Percentiles rank a stretch among this genome's conserved stretches.
Conservation (phyloP, 2,888 invertebrate genomes). For the Willowsia nigromaculata region DNA sequence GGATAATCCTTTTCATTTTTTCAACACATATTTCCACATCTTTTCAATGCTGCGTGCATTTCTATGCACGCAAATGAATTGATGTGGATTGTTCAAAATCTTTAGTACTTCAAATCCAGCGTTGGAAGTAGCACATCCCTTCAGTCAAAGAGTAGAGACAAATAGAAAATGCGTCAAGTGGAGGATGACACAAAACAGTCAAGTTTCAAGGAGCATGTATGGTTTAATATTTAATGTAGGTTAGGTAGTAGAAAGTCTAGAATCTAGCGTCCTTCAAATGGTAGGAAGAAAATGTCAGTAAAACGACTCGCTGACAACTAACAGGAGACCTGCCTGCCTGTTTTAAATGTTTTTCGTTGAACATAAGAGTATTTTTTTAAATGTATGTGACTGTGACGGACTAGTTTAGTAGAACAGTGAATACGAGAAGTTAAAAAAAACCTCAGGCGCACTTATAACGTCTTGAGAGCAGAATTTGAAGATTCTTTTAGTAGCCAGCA, state of each 20-base stretch:
- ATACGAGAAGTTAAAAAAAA: slow-evolving; percentile 21
- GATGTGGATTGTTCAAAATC: neutral
- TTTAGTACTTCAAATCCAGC: neutral
- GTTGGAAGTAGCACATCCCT: neutral
- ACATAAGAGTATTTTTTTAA: neutral
- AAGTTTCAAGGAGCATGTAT: neutral
- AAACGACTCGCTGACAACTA: slow-evolving; percentile 27
- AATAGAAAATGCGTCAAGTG: slow-evolving; percentile 22
- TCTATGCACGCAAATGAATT: neutral
- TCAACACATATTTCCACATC: no score
- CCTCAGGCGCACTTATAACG: slow-evolving; percentile 58
- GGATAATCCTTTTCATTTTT: slow-evolving; percentile 29
- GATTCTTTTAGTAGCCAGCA: no score
- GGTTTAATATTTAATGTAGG: slow-evolving; percentile 1
- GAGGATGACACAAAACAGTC: slow-evolving; percentile 30
- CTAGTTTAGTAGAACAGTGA: neutral
- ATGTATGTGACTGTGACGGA: neutral
- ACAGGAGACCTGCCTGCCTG: slow-evolving; percentile 6
- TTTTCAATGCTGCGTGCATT: no score
- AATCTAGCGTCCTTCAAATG: neutral
- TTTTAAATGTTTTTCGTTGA: slow-evolving; percentile 2
- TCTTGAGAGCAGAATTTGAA: slow-evolving; percentile 5
- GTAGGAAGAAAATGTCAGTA: slow-evolving; percentile 2
- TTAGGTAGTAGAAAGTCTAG: neutral
- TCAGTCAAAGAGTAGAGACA: neutral